These are phyloP conservation scores for Agonopterix subpropinquella DNA, from an alignment of 2,888 invertebrate genomes.

Conservation along the genomic window DNA sequence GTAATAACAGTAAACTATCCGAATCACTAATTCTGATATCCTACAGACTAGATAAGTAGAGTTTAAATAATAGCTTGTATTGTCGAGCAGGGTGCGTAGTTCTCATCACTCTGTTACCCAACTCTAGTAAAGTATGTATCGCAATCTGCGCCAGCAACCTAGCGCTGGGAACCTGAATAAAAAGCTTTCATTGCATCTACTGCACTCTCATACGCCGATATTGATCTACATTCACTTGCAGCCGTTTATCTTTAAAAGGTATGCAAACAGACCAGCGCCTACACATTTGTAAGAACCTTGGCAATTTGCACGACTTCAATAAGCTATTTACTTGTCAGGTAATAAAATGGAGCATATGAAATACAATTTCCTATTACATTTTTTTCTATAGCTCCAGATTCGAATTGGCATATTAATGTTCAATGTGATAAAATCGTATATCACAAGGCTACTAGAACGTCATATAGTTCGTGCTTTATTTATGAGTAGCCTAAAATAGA, in stretches of 20 bases:
- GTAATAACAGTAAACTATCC: slow-evolving; percentile 2
- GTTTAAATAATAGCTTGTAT: too few relatives aligned
- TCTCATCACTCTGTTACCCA: slow-evolving; percentile 8
- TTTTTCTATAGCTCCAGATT: too few relatives aligned
- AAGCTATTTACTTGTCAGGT: too few relatives aligned
- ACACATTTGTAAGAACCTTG: neutral
- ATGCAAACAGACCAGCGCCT: neutral
- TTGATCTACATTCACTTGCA: neutral
- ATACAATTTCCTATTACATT: too few relatives aligned
- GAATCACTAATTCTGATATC: neutral
- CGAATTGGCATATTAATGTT: too few relatives aligned
- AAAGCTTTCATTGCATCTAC: slow-evolving; percentile 5
- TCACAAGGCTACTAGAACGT: too few relatives aligned
- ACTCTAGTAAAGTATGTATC: neutral
- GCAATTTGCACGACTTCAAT: neutral
- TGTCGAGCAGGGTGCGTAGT: neutral
- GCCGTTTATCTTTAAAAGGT: too few relatives aligned
- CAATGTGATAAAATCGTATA: too few relatives aligned
- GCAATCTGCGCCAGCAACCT: neutral
- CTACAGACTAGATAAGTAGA: too few relatives aligned
- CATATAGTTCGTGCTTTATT: too few relatives aligned
- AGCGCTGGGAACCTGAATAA: slow-evolving; percentile 5
- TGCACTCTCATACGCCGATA: slow-evolving; percentile 1
- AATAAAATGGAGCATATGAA: neutral
- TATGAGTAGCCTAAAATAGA: too few relatives aligned